Conservation (phyloP, 1,140 invertebrate species). For the Pogonomyrmex barbatus region DNA sequence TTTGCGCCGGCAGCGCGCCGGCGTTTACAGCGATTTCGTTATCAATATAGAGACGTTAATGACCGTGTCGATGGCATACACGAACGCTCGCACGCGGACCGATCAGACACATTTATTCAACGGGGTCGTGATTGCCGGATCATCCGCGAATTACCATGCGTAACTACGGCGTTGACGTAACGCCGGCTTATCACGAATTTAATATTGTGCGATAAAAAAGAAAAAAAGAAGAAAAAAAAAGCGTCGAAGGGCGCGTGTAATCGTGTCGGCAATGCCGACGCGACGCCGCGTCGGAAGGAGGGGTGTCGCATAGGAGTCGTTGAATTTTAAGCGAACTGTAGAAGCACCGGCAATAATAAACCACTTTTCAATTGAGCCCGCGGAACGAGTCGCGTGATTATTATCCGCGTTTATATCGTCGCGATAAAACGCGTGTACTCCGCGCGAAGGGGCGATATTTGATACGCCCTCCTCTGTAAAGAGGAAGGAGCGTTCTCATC, state of each 20-base stretch:
- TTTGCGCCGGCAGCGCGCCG: conserved; percentile 51
- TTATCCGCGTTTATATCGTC: conserved; percentile 32
- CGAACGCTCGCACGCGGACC: conserved; percentile 7
- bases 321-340: conserved; percentile 47
- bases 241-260: not conserved
- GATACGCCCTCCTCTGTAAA: not conserved
- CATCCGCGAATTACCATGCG: conserved; percentile 51
- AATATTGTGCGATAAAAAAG: conserved; percentile 17
- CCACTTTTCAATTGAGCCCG: conserved; percentile 52
- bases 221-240: not conserved
- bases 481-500: conserved; percentile 14
- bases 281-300: not conserved
- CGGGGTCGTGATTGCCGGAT: conserved; percentile 52
- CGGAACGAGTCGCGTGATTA: conserved; percentile 47
- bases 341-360: conserved; percentile 61
- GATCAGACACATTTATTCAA: conserved; percentile 54
- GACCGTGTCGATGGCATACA: conserved; percentile 44
- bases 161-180: conserved; percentile 48
- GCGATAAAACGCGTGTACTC: conserved; percentile 42
- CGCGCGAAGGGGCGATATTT: not conserved
- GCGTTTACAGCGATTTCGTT: conserved; percentile 57
- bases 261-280: not conserved
- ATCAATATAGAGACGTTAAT: conserved; percentile 60
- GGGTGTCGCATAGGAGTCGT: conserved; percentile 41
- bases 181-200: conserved; percentile 47